Base-by-base conservation (phyloP, 2,797 vertebrate species). In the Mustela erminea region DNA sequence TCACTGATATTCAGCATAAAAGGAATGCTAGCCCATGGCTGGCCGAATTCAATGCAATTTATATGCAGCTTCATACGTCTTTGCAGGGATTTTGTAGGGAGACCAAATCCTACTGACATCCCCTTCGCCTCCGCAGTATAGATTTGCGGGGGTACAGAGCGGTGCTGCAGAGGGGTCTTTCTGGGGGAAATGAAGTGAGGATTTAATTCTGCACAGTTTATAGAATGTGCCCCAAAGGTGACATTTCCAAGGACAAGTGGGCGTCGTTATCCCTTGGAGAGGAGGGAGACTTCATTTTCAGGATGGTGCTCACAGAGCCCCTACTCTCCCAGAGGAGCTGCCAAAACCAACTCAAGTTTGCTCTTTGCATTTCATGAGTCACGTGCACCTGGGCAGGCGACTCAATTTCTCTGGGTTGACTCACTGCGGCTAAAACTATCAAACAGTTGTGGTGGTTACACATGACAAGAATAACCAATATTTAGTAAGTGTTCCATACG, bases 1-100 rank as follows among this genome's bases (percentile, higher is more conserved):
- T 97, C 93, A 93, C 98, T 96, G 97, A 98, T 98, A 98, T 97
- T 98, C 98, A 98, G 98, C 98, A 98, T 98, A 98, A 99, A 98
- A 98, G 98, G 86, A 81, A 84, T 11, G 74, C 97, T 95, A 91
- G 97, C 83, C 96, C 77, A 86, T 96, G 95, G 92, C 93, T 6
- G 72, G 93, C 70, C 86, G 74, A 90, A 97, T 96, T 96, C 96
- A 97, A 85, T 62, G 95, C 95, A 96, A 96, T 98, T 98, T 98
- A 93, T 97, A 97, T 97, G 96, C 98, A 98, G 98, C 95, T 96
- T 98, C 98, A 98, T 97, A 97, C 93, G 97, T 98, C 98, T 98
- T 98, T 97, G 96, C 96, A 97, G 97, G 98, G 97, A 98, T 97
- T 97, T 97, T 88, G 86, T 91, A 96, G 95, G 95, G 97, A 98